Evolutionary conservation across 2,113 vertebrate genomes (phyloP).

Genomic region (Phyllopteryx taeniolatus): DNA sequence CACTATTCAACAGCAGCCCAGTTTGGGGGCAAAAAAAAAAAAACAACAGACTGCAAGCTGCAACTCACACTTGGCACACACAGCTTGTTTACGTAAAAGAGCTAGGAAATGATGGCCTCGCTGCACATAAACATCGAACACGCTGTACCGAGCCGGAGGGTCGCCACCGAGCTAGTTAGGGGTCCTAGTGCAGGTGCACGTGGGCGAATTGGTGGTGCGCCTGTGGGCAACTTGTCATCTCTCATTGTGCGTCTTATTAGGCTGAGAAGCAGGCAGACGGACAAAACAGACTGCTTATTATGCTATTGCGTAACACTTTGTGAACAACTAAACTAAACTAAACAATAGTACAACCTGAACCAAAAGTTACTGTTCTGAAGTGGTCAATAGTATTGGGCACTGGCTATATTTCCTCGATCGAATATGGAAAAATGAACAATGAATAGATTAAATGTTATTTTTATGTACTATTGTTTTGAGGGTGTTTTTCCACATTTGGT

Average conservation of each 20-base stretch:
- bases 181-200: constrained; percentile 10
- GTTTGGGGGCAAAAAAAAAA: constrained; percentile 35
- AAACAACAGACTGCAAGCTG: constrained; percentile 38
- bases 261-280: constrained; percentile 4
- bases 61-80: constrained; percentile 36
- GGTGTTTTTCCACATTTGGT: not conserved
- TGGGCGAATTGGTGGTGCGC: constrained; percentile 41
- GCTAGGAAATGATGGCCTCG: constrained; percentile 1
- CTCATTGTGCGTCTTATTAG: constrained; percentile 20
- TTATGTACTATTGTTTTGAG: not conserved
- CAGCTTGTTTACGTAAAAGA: constrained; percentile 43
- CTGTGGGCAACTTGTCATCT: constrained; percentile 31
- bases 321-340: constrained; percentile 5
- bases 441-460: not conserved
- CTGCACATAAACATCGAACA: constrained; percentile 6
- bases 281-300: constrained; percentile 8
- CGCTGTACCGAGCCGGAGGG: not conserved
- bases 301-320: constrained; percentile 27
- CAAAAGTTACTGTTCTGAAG: not conserved
- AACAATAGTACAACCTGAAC: not conserved
- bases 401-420: not conserved
- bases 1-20: constrained; percentile 51
- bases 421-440: not conserved
- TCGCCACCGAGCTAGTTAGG: constrained; percentile 25
- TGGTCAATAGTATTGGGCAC: not conserved